A percentile compares a stretch with the other conserved stretches of the same genome.
Conservation (phyloP, 2,797 vertebrate species). For the Melanotaenia boesemani region DNA sequence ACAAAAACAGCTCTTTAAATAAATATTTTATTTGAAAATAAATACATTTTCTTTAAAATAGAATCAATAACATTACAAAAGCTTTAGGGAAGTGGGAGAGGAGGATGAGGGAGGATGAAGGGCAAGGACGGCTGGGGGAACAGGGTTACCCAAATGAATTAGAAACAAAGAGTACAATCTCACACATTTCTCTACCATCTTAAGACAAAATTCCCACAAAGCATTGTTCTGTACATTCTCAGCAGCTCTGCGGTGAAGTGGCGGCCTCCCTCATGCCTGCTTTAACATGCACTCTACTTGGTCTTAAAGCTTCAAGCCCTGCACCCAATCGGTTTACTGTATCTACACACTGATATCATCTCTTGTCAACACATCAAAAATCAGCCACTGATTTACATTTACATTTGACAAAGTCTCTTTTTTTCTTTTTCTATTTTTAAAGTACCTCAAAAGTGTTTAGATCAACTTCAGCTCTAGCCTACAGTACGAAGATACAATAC, state of each 20-base stretch:
- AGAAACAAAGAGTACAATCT: conserved; percentile 79
- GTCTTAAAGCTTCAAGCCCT: conserved; percentile 72
- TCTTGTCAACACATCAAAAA: conserved; percentile 71
- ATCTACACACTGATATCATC: conserved; percentile 73
- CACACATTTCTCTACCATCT: conserved; percentile 72
- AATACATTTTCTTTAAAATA: conserved; percentile 88
- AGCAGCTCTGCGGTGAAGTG: conserved; percentile 60
- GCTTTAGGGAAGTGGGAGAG: conserved; percentile 67
- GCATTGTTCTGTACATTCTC: conserved; percentile 76
- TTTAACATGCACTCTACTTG: conserved; percentile 66
- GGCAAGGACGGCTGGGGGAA: not conserved
- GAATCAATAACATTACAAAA: conserved; percentile 87
- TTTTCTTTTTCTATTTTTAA: conserved; percentile 20
- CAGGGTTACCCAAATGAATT: conserved; percentile 69
- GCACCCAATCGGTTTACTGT: conserved; percentile 42
- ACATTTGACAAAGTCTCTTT: conserved; percentile 64
- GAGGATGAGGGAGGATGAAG: not conserved
- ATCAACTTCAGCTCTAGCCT: conserved; percentile 76
- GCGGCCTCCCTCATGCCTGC: conserved; percentile 52
- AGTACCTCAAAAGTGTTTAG: conserved; percentile 76
- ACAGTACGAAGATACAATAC: conserved; percentile 79
- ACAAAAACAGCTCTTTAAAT: conserved; percentile 79
- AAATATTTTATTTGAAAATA: conserved; percentile 91
- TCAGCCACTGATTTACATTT: conserved; percentile 76
- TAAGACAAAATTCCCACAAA: conserved; percentile 68